Base-by-base conservation (phyloP, 2,113 vertebrate species). In the Saccopteryx bilineata region DNA sequence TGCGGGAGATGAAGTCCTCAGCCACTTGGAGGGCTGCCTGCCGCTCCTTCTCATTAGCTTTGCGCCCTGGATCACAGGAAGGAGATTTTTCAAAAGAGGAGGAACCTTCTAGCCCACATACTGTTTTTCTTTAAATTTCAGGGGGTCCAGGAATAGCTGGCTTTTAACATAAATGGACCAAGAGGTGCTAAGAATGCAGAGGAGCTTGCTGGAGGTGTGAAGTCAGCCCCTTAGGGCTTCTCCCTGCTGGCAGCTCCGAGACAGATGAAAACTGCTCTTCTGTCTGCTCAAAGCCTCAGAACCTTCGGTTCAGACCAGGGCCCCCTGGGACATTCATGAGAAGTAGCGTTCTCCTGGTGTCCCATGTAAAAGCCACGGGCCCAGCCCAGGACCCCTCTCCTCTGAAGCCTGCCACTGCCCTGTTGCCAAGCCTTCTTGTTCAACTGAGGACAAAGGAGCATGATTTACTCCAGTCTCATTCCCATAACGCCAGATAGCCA, bases 21-120 rank as follows among this genome's bases (percentile, higher is more conserved):
- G 99, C 99, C 97, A 99, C 99, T 46, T 98, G 98, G 5, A 99
- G 98, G 48, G 99, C 99, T 0, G 95, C 98, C 83, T 96, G 98
- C 92, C 99, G 98, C 97, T 99, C 99, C 92, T 98, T 98, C 24
- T 98, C 98, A 0, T 99, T 99, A 13, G 99, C 99, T 93, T 98
- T 99, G 4, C 93, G 97, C 39, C 99, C 99, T 99, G 97, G 0
- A 1, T 21, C 28, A 79, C 0, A 7, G 80, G 46, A 69, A 63
- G 18, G 17, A 72, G n/a, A 60, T 48, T 84, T 93, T 66, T 31
- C 5, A 60, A 54, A 72, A 60, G n/a, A 66, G 10, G 7, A 50
- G 58, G 31, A 48, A 66, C 24, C 14, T 39, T 93, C 54, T 31
- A 58, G 56, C 15, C n/a, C 28, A 66, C 50, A 24, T 39, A 23